These are phyloP conservation scores for Hypotaenidia philippensis DNA, from an alignment of 2,797 vertebrate genomes.

Conservation along the genomic window DNA sequence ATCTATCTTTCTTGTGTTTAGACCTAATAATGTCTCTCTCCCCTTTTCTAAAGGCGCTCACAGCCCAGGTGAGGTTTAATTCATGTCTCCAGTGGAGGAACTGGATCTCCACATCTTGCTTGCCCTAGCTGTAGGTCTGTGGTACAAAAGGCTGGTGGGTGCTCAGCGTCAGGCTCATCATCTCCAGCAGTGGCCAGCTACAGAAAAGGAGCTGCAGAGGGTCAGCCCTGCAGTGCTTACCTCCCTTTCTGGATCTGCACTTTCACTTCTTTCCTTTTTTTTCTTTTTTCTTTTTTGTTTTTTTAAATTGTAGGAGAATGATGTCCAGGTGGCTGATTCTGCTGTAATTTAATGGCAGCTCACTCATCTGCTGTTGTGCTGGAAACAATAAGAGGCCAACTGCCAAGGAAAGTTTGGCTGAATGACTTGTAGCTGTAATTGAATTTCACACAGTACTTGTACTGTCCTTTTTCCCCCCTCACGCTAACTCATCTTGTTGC, in stretches of 20 bases:
- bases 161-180: not conserved
- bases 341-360: slow-evolving; percentile 38
- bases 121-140: not conserved
- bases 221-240: not conserved
- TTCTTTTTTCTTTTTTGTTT: no score
- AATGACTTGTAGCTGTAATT: slow-evolving; percentile 3
- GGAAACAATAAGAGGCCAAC: slow-evolving; percentile 29
- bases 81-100: not conserved
- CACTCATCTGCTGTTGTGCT: slow-evolving; percentile 33
- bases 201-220: not conserved
- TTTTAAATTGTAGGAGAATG: not conserved
- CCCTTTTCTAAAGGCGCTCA: not conserved
- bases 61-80: not conserved
- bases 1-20: not conserved
- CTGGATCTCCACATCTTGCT: rapidly evolving
- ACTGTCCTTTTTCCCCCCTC: rapidly evolving
- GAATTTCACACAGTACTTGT: slow-evolving; percentile 14
- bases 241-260: not conserved
- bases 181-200: not conserved
- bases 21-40: not conserved
- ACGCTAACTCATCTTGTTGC: not conserved
- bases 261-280: not conserved
- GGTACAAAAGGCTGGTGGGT: not conserved
- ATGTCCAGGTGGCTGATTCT: slow-evolving; percentile 58
- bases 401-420: slow-evolving; percentile 46